phyloP scores from a whole-genome alignment of 2,888 invertebrate genomes.

The Ctenicera cuprea region DNA sequence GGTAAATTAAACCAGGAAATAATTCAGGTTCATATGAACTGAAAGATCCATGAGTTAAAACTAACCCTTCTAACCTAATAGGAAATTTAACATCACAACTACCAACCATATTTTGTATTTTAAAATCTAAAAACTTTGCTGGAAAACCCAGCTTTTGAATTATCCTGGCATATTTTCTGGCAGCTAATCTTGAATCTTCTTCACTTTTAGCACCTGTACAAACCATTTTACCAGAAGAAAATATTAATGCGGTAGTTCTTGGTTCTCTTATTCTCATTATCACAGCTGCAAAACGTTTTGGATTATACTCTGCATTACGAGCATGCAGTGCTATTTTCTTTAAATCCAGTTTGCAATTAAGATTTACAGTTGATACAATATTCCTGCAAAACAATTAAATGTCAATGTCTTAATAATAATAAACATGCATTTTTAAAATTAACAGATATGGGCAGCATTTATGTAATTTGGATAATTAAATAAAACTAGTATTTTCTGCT shows the following conservation, averaged over 20 bases:
- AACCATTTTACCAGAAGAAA: slow-evolving; percentile 91
- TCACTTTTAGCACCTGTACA: slow-evolving; percentile 92
- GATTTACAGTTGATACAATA: slow-evolving; percentile 98
- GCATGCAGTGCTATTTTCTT: slow-evolving; percentile 98
- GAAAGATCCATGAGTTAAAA: slow-evolving; percentile 88
- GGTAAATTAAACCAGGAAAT: slow-evolving; percentile 88
- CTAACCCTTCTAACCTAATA: slow-evolving; percentile 85
- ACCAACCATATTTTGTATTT: slow-evolving; percentile 91
- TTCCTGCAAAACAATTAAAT: slow-evolving; percentile 79
- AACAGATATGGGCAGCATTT: no score
- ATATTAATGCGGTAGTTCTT: slow-evolving; percentile 89
- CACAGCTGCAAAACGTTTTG: slow-evolving; percentile 98
- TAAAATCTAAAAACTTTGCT: slow-evolving; percentile 86
- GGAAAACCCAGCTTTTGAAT: slow-evolving; percentile 88
- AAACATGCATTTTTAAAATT: no score
- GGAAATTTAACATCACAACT: slow-evolving; percentile 92
- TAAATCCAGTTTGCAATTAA: slow-evolving; percentile 95
- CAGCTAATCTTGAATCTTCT: slow-evolving; percentile 85
- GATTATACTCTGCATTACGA: slow-evolving; percentile 99
- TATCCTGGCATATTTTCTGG: slow-evolving; percentile 87
- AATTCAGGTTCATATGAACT: slow-evolving; percentile 87
- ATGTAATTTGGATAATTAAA: no score
- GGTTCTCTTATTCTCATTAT: slow-evolving; percentile 96
- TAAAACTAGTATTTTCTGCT: no score
- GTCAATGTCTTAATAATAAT: background rate